These are phyloP conservation scores for Solenodon paradoxus DNA, from an alignment of 2,113 vertebrate genomes.

Conservation along the genomic window DNA sequence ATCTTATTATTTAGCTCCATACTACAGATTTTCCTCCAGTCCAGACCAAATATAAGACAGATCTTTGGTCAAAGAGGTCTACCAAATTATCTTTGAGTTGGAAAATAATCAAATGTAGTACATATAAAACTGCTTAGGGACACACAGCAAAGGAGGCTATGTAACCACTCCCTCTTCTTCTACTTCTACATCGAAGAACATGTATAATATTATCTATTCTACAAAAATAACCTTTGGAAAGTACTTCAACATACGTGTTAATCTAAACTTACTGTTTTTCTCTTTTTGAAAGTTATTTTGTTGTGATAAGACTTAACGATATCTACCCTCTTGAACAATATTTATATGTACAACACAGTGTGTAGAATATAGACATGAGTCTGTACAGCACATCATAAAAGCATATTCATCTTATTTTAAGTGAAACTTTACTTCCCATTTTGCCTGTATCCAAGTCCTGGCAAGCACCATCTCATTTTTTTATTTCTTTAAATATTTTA, in stretches of 20 bases:
- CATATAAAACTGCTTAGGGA: neutral
- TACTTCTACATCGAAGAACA: neutral
- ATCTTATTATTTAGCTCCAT: neutral
- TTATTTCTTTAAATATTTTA: neutral
- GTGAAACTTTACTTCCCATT: neutral
- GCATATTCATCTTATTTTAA: neutral
- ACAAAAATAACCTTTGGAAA: slow-evolving; percentile 11
- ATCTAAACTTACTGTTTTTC: neutral
- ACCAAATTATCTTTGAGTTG: neutral
- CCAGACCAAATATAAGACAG: neutral
- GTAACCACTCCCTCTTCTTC: neutral
- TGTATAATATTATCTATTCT: neutral
- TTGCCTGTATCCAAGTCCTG: neutral
- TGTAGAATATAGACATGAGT: neutral
- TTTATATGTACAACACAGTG: neutral
- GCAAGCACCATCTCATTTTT: neutral
- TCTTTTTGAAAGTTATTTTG: neutral
- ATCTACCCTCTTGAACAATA: neutral
- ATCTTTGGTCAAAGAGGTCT: neutral
- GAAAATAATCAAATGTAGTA: neutral
- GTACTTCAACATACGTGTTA: neutral
- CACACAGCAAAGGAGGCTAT: neutral
- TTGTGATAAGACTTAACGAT: neutral
- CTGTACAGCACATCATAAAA: neutral
- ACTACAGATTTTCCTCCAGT: neutral